These are phyloP conservation scores for Thalassaphorura encarpata DNA, from an alignment of 1,140 invertebrate genomes.

Conservation along the genomic window DNA sequence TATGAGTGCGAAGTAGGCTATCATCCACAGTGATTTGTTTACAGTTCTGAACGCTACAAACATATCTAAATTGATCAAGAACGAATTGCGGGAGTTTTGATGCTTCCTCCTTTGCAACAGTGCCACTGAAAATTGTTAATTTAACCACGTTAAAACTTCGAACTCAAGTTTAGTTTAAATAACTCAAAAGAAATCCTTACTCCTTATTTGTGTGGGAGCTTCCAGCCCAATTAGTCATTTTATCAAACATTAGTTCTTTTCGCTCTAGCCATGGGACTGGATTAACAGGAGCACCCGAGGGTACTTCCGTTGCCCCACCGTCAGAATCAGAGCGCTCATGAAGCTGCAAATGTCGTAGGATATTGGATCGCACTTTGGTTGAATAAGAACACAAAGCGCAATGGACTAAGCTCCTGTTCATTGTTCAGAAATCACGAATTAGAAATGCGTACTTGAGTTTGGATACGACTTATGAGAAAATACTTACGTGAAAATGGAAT, in stretches of 20 bases:
- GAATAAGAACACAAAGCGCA: constrained; percentile 56
- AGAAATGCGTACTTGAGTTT: neutral
- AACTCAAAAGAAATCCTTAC: neutral
- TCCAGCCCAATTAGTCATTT: constrained; percentile 67
- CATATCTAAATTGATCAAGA: constrained; percentile 51
- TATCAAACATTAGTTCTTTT: constrained; percentile 69
- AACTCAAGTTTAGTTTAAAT: neutral
- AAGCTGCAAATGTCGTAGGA: constrained; percentile 57
- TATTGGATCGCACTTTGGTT: constrained; percentile 63
- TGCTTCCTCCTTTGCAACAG: constrained; percentile 19
- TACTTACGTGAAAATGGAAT: constrained; percentile 52
- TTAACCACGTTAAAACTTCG: neutral
- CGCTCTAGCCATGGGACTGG: constrained; percentile 66
- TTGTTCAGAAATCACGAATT: neutral
- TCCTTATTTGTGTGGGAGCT: constrained; percentile 50
- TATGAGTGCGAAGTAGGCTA: constrained; percentile 56
- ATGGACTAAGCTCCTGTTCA: constrained; percentile 37
- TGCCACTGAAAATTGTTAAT: constrained; percentile 1
- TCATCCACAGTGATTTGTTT: constrained; percentile 61
- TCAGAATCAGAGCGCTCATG: constrained; percentile 40
- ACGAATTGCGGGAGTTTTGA: constrained; percentile 50
- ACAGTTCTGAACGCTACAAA: constrained; percentile 57
- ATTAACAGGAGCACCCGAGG: constrained; percentile 46
- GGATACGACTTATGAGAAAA: neutral
- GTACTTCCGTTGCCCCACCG: constrained; percentile 42